Percentiles rank a stretch among this genome's conserved stretches.
Evolutionary conservation across 2,797 vertebrate genomes (phyloP).

Genomic region (Ctenopoma multispine): DNA sequence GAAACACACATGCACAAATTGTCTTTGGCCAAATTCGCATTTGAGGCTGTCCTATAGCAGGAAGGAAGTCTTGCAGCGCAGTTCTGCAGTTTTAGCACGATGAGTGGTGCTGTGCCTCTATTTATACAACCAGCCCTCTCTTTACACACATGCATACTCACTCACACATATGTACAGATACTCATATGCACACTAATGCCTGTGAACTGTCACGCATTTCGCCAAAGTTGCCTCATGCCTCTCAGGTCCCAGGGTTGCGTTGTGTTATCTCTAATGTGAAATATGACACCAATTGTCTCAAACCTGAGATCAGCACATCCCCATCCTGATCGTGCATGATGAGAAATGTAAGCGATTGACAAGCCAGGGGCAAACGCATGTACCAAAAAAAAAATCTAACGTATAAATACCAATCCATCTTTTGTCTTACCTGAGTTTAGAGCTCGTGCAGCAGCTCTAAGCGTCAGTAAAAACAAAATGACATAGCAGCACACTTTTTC

Average conservation of each 20-base stretch:
- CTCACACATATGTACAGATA: background rate
- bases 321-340: constrained; percentile 54
- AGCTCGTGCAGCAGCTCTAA: background rate
- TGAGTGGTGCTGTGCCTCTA: constrained; percentile 48
- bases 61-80: constrained; percentile 64
- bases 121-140: constrained; percentile 43
- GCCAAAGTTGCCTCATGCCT: constrained; percentile 27
- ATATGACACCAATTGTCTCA: constrained; percentile 43
- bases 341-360: constrained; percentile 28
- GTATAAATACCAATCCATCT: no score
- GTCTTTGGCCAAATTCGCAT: constrained; percentile 30
- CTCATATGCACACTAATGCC: constrained; percentile 9
- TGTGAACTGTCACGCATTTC: constrained; percentile 4
- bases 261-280: constrained; percentile 45
- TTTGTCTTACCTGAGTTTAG: no score
- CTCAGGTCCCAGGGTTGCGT: constrained; percentile 4
- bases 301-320: constrained; percentile 54
- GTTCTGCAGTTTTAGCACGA: constrained; percentile 35
- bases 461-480: background rate
- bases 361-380: constrained; percentile 22
- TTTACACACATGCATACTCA: constrained; percentile 7
- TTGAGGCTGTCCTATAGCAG: constrained; percentile 35
- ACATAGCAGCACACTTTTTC: background rate
- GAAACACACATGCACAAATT: background rate
- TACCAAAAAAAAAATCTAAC: background rate